These are phyloP conservation scores for Zosterops pallidus DNA, from an alignment of 2,113 vertebrate species.

Conservation along the genomic window DNA sequence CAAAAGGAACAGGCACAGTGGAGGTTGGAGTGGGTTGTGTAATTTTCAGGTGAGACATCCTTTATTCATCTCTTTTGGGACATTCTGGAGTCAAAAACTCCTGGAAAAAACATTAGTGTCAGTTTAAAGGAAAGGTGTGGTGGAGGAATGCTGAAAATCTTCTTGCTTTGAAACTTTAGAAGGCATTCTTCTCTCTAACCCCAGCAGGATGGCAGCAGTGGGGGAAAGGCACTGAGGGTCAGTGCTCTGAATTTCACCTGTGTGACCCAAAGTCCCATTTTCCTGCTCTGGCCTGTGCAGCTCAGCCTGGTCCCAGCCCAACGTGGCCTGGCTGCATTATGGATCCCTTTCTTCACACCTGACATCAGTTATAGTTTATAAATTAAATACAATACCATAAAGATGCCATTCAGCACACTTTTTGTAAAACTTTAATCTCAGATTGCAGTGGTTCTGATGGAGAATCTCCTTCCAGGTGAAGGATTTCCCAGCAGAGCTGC, in stretches of 20 bases:
- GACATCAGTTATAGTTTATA: rapidly evolving
- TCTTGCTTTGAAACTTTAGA: background rate
- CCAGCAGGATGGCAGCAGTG: background rate
- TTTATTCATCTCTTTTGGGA: background rate
- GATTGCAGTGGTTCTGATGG: background rate
- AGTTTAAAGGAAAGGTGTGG: background rate
- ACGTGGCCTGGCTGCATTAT: rapidly evolving
- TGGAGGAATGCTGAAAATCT: background rate
- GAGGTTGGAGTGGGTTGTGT: background rate
- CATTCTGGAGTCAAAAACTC: background rate
- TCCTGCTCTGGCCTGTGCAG: background rate
- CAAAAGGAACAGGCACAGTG: background rate
- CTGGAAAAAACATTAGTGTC: background rate
- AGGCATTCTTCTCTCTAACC: background rate
- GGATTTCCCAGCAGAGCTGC: background rate
- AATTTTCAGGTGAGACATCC: background rate
- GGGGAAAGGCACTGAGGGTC: background rate
- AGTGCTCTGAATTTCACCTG: background rate
- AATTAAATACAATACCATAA: background rate
- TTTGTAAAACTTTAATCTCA: background rate
- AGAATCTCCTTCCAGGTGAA: background rate
- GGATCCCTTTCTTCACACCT: background rate
- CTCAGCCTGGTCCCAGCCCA: background rate
- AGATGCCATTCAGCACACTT: background rate
- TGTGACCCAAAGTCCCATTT: rapidly evolving